Evolutionary conservation across 2,113 vertebrate species (phyloP), one percentile per base, ranked within the genome.

Genomic region (Meleagris gallopavo): DNA sequence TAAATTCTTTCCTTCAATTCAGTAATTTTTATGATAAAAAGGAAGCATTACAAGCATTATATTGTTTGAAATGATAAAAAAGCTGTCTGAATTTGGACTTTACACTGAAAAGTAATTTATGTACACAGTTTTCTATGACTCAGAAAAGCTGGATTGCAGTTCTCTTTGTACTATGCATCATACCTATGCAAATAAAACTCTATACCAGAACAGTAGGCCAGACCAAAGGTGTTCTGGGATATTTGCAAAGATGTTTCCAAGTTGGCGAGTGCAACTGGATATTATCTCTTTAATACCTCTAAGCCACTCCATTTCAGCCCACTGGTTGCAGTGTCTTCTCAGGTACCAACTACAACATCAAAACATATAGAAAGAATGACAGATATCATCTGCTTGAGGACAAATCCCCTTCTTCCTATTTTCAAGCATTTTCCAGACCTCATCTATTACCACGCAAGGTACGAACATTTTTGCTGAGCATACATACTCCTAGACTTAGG

Each of bases 11-110:
- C 86, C 72, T 72, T 76, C 65, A 90, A 77, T 84, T 89, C 81
- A 72, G 65, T 95, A 91, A 87, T 93, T 81, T 95, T 89, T 89
- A 87, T 82, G 82, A 69, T 83, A 84, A 87, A 93, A 86, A 81
- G 32, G 34, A 54, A 57, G 54, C 54, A 57, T 57, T 57, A 32
- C 30, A 91, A 85, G n/a, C 34, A 69, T 48, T 87, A 58, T 41
- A 83, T 73, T 91, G 57, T 82, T 95, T 71, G 62, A 90, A 96
- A 90, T 82, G 0, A 78, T 32, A 93, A 82, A 92, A 93, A 88
- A 54, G 57, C 36, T 71, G 41, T 46, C 32, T 0, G 0, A 90
- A 80, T 74, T 73, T 76, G 36, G 66, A 82, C n/a, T 18, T 29
- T 75, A 73, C 27, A 81, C 22, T 77, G 38, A 81, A 73, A 93